A percentile compares a stretch with the other conserved stretches of the same genome.
Conservation (phyloP, 2,797 vertebrate species). For the Pagetopsis macropterus region DNA sequence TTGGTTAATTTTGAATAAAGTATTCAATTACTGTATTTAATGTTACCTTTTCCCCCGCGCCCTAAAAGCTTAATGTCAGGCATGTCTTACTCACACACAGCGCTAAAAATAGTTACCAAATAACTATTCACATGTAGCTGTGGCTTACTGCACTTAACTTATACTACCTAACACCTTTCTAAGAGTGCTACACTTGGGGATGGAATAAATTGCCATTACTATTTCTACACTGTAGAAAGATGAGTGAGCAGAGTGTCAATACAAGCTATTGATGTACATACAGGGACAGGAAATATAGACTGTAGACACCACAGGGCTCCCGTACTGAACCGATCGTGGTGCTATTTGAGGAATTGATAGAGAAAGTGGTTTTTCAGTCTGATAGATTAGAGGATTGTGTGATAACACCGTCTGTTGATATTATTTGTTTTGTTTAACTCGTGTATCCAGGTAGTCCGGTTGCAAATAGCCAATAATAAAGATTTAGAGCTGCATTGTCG, state of each 20-base stretch:
- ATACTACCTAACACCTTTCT: constrained; percentile 65
- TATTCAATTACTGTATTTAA: constrained; percentile 6
- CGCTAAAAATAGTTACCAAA: constrained; percentile 66
- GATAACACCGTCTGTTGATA: too few relatives aligned
- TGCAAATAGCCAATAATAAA: not conserved
- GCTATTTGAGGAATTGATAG: constrained; percentile 17
- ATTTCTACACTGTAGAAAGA: constrained; percentile 20
- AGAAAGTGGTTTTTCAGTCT: constrained; percentile 7
- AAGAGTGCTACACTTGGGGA: constrained; percentile 11
- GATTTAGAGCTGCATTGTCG: not conserved
- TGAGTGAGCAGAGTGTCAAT: constrained; percentile 12
- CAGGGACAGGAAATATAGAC: constrained; percentile 28
- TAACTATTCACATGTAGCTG: constrained; percentile 64
- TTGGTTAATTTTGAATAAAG: not conserved
- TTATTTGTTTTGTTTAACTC: not conserved
- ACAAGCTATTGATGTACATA: constrained; percentile 14
- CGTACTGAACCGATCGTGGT: constrained; percentile 16
- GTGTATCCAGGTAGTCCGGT: not conserved
- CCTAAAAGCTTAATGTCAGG: not conserved
- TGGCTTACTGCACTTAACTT: constrained; percentile 63
- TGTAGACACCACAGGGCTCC: constrained; percentile 31
- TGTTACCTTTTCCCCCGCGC: not conserved
- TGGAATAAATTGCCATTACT: constrained; percentile 43
- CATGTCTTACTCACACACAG: constrained; percentile 14
- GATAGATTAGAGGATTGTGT: not conserved